phyloP scores from a whole-genome alignment of 2,888 invertebrate genomes.

The Argyra leucocephala region DNA sequence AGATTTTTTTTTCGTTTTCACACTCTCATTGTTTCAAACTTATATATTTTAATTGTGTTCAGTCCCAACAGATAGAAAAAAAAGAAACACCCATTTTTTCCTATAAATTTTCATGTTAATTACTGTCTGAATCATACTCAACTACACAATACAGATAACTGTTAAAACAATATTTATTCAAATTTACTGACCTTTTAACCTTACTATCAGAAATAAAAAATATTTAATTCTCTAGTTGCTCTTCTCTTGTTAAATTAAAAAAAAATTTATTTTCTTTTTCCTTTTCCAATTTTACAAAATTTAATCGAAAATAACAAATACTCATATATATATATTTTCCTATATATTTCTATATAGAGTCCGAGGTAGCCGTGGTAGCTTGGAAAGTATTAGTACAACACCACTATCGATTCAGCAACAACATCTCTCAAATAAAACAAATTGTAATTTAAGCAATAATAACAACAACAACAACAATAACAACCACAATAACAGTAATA shows the following conservation, averaged over 20 bases:
- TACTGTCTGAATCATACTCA: too few species aligned
- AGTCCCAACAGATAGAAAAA: too few species aligned
- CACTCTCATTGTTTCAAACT: too few species aligned
- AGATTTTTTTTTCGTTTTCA: too few species aligned
- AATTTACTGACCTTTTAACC: too few species aligned
- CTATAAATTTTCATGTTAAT: too few species aligned
- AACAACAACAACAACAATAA: conserved; percentile 16
- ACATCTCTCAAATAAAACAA: conserved; percentile 34
- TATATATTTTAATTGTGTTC: too few species aligned
- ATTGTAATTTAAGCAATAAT: conserved; percentile 24
- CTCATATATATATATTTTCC: background rate
- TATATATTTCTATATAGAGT: conserved; percentile 30
- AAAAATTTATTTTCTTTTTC: background rate
- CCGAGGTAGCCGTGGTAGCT: conserved; percentile 42
- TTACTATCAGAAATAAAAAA: too few species aligned
- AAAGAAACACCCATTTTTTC: too few species aligned
- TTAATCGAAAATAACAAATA: conserved; percentile 7
- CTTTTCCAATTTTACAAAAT: conserved; percentile 5
- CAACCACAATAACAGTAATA: conserved; percentile 19
- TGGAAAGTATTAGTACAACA: conserved; percentile 41
- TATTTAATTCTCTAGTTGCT: too few species aligned
- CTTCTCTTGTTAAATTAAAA: background rate
- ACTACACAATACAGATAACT: too few species aligned
- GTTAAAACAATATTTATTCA: too few species aligned
- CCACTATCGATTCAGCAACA: conserved; percentile 36